Conservation (phyloP, 1,140 invertebrate species). For the Tetramorium alpestre region DNA sequence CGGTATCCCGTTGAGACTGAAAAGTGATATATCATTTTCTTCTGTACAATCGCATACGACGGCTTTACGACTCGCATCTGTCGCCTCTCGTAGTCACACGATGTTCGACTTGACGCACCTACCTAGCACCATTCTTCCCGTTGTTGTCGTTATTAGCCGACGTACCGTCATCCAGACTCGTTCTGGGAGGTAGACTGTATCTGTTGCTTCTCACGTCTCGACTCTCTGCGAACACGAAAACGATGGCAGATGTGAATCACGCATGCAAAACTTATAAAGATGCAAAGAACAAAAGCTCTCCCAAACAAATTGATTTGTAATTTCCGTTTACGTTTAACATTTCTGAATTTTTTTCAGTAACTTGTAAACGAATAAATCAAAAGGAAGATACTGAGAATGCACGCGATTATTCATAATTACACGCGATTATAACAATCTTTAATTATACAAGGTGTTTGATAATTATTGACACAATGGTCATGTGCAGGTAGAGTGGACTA, state of each 20-base stretch:
- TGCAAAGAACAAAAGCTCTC: background rate
- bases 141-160: constrained; percentile 70
- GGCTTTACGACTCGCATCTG: background rate
- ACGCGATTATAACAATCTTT: no score
- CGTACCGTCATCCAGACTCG: constrained; percentile 65
- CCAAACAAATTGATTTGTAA: background rate
- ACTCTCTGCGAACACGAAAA: constrained; percentile 72
- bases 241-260: background rate
- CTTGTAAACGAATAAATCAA: no score
- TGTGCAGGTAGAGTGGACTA: no score
- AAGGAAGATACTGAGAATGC: no score
- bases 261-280: background rate
- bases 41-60: background rate
- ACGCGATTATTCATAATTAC: no score
- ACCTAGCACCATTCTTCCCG: constrained; percentile 64
- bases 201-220: constrained; percentile 76
- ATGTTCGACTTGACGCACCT: constrained; percentile 2
- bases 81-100: constrained; percentile 1
- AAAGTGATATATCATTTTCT: constrained; percentile 59
- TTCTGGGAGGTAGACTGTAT: constrained; percentile 76
- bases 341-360: background rate
- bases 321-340: background rate
- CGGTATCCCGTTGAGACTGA: constrained; percentile 77
- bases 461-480: no score
- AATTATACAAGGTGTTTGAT: no score